Conservation (phyloP, 2,113 vertebrate genomes). For the Nyctereutes procyonoides region DNA sequence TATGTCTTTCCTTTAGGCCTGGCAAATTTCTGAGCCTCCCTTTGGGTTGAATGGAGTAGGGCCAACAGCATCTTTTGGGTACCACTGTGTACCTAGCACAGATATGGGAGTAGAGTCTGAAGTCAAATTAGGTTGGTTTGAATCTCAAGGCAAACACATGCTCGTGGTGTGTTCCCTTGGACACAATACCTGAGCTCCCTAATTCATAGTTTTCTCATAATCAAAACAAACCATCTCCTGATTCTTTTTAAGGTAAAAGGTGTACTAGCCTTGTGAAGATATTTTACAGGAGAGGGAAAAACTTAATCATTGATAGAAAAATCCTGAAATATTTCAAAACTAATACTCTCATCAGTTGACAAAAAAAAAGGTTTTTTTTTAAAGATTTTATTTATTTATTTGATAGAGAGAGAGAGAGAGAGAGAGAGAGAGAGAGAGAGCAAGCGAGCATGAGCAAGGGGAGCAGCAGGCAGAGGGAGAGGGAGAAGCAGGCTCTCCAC, state of each 20-base stretch:
- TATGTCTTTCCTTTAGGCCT: not conserved
- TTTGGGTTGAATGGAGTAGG: not conserved
- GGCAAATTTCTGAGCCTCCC: not conserved
- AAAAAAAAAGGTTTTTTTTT: not conserved
- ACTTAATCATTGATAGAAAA: not conserved
- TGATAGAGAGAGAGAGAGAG: too few relatives aligned
- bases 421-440: too few relatives aligned
- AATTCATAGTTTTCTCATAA: not conserved
- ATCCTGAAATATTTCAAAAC: not conserved
- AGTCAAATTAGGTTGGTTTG: not conserved
- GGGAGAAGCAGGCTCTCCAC: too few relatives aligned
- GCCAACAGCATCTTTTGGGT: not conserved
- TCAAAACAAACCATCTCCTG: not conserved
- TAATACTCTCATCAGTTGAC: not conserved
- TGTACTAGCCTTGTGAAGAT: not conserved
- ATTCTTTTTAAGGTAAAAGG: not conserved
- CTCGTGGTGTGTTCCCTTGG: not conserved
- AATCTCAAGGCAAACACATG: not conserved
- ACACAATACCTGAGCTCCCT: not conserved
- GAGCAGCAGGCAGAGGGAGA: too few relatives aligned
- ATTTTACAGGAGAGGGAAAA: not conserved
- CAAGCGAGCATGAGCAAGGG: too few relatives aligned
- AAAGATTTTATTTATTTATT: too few relatives aligned
- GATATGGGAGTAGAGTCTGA: not conserved
- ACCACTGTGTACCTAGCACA: not conserved